Conservation (phyloP, 37 sponge, comb jelly and placozoan genomes). For the Eunapius fragilis region DNA sequence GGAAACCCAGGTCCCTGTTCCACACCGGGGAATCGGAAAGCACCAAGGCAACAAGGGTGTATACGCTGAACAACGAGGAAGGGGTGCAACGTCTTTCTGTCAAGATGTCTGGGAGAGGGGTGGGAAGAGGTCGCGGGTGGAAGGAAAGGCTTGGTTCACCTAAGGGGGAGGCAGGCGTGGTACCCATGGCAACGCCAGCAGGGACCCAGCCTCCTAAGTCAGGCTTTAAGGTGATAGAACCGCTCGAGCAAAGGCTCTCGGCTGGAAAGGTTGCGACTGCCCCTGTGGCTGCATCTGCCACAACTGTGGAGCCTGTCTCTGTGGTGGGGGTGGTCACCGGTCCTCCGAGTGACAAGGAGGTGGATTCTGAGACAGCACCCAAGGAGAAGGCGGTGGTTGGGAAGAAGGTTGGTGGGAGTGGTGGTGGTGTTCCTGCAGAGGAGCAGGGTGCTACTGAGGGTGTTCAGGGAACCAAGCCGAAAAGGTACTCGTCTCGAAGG, state of each 20-base stretch:
- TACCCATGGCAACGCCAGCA: neutral
- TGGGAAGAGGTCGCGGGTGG: constrained; percentile 39
- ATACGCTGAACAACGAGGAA: constrained; percentile 9
- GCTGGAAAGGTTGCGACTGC: neutral
- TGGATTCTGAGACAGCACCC: neutral
- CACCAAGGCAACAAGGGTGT: constrained; percentile 15
- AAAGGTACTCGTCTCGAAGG: constrained; percentile 59
- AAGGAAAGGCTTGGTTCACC: constrained; percentile 2
- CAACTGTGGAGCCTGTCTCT: neutral
- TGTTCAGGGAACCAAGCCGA: neutral
- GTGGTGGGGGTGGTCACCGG: no score
- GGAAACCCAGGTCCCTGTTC: neutral
- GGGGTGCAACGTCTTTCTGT: constrained; percentile 1
- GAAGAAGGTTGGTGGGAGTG: neutral
- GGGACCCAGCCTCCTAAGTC: neutral
- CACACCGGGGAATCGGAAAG: neutral
- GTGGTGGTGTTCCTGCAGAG: neutral
- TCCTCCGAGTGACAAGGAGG: neutral
- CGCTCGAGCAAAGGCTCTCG: constrained; percentile 9
- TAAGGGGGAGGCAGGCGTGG: neutral
- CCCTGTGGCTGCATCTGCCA: neutral
- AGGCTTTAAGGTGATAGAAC: constrained; percentile 9
- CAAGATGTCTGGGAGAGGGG: neutral
- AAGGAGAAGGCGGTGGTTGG: neutral
- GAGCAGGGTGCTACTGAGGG: neutral